These are phyloP conservation scores for Meliscaeva auricollis DNA, from an alignment of 2,888 invertebrate species.

Conservation along the genomic window DNA sequence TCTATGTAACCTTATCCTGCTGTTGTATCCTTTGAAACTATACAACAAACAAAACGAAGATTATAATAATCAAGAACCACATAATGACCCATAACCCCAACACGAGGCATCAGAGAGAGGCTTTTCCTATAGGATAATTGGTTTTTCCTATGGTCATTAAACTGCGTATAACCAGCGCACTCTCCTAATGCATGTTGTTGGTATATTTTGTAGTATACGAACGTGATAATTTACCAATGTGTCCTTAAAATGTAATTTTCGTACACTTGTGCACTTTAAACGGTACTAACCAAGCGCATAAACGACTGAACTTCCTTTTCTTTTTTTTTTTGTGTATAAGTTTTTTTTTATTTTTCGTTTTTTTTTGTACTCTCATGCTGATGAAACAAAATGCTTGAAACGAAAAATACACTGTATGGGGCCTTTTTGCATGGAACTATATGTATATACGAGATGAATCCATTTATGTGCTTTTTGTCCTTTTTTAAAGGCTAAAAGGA, in stretches of 20 bases:
- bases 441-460: slow-evolving; percentile 20
- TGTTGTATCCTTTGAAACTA: slow-evolving; percentile 43
- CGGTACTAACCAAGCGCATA: slow-evolving; percentile 42
- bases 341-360: neutral
- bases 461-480: slow-evolving; percentile 61
- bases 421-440: neutral
- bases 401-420: slow-evolving; percentile 2
- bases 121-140: slow-evolving; percentile 5
- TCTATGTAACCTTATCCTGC: neutral
- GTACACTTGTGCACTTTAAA: slow-evolving; percentile 58
- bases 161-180: neutral
- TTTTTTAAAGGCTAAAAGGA: slow-evolving; percentile 59
- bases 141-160: slow-evolving; percentile 21
- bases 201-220: neutral
- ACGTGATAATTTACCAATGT: slow-evolving; percentile 71
- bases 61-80: slow-evolving; percentile 19
- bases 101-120: neutral
- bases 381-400: slow-evolving; percentile 47
- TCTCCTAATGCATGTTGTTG: neutral
- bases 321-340: slow-evolving; percentile 23
- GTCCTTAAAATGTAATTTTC: slow-evolving; percentile 68
- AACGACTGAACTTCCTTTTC: slow-evolving; percentile 51
- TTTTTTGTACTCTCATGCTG: slow-evolving; percentile 53
- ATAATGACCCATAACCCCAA: slow-evolving; percentile 28
- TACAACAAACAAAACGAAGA: slow-evolving; percentile 38